phyloP scores from a whole-genome alignment of 1,140 invertebrate species.

The Pseudomyrmex concolor region DNA sequence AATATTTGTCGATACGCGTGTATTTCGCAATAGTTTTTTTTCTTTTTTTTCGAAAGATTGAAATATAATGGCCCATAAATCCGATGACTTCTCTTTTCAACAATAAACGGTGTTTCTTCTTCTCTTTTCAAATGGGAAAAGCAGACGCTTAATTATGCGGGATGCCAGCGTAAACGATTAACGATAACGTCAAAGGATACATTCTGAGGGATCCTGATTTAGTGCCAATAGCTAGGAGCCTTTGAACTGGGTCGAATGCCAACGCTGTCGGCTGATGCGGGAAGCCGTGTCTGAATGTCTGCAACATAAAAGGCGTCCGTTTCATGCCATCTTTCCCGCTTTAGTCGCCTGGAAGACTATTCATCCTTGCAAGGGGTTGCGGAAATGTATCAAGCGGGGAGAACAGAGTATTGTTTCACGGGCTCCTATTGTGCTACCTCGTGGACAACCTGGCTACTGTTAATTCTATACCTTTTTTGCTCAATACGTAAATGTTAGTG shows the following conservation, averaged over 20 bases:
- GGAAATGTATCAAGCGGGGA: constrained; percentile 44
- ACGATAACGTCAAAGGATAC: constrained; percentile 92
- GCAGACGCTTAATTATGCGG: constrained; percentile 18
- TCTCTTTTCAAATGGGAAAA: neutral
- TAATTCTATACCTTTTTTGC: constrained; percentile 61
- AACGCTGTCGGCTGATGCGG: constrained; percentile 98
- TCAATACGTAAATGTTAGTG: constrained; percentile 43
- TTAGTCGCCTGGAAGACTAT: constrained; percentile 68
- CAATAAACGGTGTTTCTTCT: neutral
- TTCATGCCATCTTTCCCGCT: constrained; percentile 69
- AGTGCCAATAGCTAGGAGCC: constrained; percentile 97
- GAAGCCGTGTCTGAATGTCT: constrained; percentile 99
- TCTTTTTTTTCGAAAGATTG: too few relatives aligned
- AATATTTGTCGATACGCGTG: neutral
- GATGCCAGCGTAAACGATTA: constrained; percentile 29
- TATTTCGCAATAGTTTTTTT: neutral
- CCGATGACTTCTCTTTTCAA: neutral
- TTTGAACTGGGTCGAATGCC: constrained; percentile 99
- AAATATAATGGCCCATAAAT: too few relatives aligned
- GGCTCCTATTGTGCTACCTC: constrained; percentile 21
- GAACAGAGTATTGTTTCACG: constrained; percentile 61
- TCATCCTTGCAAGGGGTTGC: constrained; percentile 59
- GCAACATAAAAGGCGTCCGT: constrained; percentile 85
- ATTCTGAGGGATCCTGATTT: constrained; percentile 97
- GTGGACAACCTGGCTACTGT: constrained; percentile 55